Base-by-base conservation (phyloP, 2,888 invertebrate genomes). In the Hofmannophila pseudospretella region DNA sequence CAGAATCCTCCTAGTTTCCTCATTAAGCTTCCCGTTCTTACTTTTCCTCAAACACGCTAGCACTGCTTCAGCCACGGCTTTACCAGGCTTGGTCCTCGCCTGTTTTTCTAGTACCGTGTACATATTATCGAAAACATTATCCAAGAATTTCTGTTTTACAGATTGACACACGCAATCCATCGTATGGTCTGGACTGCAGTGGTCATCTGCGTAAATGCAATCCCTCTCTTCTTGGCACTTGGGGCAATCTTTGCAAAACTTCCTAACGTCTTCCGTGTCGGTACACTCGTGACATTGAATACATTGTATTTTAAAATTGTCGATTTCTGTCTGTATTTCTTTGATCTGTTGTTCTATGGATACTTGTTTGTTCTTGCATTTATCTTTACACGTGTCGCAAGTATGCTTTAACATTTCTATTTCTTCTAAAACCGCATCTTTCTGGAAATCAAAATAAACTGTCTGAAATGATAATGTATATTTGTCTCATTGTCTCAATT, bases 71-170 rank as follows among this genome's bases (percentile, higher is more conserved):
- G 78, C 82, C 1, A 85, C 52, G 4, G 63, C 60, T 53, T 74
- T 78, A 0, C 84, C 85, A 0, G 65, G 42, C 1, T 46, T 44
- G 2, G 69, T 67, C 28, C 67, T 66, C 2, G 55, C 47, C 48
- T 80, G 58, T 38, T 59, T 70, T 34, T 74, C 79, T 27, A 85
- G 49, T 4, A 79, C 65, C 0, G 73, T 75, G 37, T 76, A 76
- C 85, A 85, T 85, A 37, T 85, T 84, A 33, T 84, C 84, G 36
- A 86, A 79, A 0, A 86, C 75, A 43, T 86, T 86, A 39, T 77
- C 73, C 11, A 85, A 45, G 35, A 86, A 80, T 39, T 67, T 79
- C 8, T 69, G 55, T 46, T 85, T 85, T 0, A 76, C 62, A 13
- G 38, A 54, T 58, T 66, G 67, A 40, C 85, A 86, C 1, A 84